Base-by-base conservation (phyloP, 2,797 vertebrate genomes). In the Rhyacichthys aspro region DNA sequence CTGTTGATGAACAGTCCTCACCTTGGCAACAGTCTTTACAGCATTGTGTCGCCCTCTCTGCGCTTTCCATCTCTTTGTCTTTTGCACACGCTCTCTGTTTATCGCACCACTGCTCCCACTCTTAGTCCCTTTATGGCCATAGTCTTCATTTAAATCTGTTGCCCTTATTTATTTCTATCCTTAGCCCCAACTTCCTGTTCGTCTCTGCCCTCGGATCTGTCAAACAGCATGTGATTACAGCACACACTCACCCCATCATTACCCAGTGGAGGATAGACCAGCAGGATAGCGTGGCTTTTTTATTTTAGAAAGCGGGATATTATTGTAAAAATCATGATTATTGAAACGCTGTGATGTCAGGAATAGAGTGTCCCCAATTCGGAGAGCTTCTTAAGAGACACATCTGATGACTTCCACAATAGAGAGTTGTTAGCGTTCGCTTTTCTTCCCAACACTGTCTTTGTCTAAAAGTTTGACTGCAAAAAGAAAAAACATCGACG, bases 11-110 rank as follows among this genome's bases (percentile, higher is more conserved):
- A 72, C 64, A 19, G 55, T 54, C 67, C 55, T 76, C 72, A 73
- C 77, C 83, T 79, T 56, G 72, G 67, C 60, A 66, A 74, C 74
- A 53, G 45, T 45, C 74, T 72, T 67, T 57, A 16, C 50, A 12
- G 44, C 76, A 74, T 63, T 85, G 85, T 86, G 64, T 85, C 71
- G 84, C 68, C 55, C 45, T 14, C 14, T 42, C n/a, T 41, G 3
- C 1, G 56, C 68, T 62, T 57, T 59, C 53, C 15, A 59, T 63
- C 43, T 55, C 69, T 77, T 79, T 78, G 80, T n/a, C 84, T 65
- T 78, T 76, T 52, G 49, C 54, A 45, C 55, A 28, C 48, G 44
- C 55, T 76, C 66, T 79, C 62, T 69, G 65, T 81, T 76, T 67
- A 64, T 68, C 63, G 57, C 74, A 32, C 55, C 58, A 7, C 63